These are phyloP conservation scores for Venturia canescens DNA, from an alignment of 1,140 invertebrate species.

Conservation along the genomic window DNA sequence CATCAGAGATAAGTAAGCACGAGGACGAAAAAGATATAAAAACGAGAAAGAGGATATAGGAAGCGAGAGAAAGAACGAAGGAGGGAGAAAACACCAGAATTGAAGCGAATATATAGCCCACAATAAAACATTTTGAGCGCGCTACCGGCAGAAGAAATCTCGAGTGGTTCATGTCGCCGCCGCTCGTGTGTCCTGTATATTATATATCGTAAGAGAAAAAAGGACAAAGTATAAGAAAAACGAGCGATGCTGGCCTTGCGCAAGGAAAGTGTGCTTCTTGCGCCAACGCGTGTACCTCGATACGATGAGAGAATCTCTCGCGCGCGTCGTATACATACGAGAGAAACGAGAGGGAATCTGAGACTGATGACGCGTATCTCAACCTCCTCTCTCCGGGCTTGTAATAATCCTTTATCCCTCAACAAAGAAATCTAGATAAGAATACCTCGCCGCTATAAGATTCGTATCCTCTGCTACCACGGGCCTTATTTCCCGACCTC, in stretches of 20 bases:
- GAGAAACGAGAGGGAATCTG: constrained; percentile 25
- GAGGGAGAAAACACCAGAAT: background rate
- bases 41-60: background rate
- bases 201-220: background rate
- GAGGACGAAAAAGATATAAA: background rate
- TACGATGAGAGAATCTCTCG: background rate
- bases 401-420: background rate
- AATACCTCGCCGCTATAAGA: background rate
- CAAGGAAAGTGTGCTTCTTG: constrained; percentile 54
- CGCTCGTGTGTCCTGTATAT: background rate
- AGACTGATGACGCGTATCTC: constrained; percentile 17
- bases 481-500: no score
- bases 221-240: constrained; percentile 57
- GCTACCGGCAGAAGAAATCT: constrained; percentile 21
- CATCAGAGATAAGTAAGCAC: background rate
- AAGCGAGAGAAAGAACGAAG: background rate
- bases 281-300: constrained; percentile 43
- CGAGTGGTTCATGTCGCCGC: background rate
- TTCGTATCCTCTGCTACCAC: no score
- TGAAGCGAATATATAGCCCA: background rate
- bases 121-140: constrained; percentile 16
- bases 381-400: background rate
- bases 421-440: background rate
- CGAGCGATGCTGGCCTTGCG: constrained; percentile 52
- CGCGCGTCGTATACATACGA: background rate